Evolutionary conservation across 2,797 vertebrate species (phyloP).

Genomic region (Mormyrops attenuatus): DNA sequence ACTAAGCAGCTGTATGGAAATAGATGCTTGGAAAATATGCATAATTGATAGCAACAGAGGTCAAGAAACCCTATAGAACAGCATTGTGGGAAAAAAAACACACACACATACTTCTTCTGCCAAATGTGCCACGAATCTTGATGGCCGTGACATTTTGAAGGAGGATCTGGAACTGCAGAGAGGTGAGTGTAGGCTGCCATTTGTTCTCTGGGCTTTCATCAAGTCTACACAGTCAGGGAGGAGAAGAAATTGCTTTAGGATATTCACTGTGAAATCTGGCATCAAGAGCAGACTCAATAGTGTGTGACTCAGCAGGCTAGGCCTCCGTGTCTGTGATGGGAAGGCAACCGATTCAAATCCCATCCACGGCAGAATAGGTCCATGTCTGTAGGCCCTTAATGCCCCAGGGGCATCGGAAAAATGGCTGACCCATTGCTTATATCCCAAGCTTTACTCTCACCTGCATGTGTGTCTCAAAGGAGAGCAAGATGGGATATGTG

Average conservation of each 20-base stretch:
- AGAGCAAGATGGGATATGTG: background rate
- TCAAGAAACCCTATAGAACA: background rate
- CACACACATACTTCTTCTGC: conserved; percentile 72
- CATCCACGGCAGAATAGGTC: background rate
- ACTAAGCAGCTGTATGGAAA: background rate
- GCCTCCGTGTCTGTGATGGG: background rate
- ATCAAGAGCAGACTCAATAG: background rate
- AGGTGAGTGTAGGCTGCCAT: conserved; percentile 78
- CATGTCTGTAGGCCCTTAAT: background rate
- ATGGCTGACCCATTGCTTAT: background rate
- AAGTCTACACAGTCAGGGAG: conserved; percentile 57
- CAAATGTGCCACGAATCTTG: conserved; percentile 80
- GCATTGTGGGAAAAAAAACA: background rate
- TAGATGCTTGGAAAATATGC: background rate
- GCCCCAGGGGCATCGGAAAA: background rate
- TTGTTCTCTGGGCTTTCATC: conserved; percentile 67
- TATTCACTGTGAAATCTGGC: background rate
- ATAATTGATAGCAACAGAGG: background rate
- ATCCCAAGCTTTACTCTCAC: background rate
- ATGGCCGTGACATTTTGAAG: conserved; percentile 83
- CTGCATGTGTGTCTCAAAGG: background rate
- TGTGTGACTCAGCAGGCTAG: background rate
- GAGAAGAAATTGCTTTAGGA: background rate
- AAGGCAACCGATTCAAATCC: background rate
- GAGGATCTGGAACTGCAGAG: conserved; percentile 72